Evolutionary conservation across 1,140 invertebrate species (phyloP).

Genomic region (Calosoma granatense): DNA sequence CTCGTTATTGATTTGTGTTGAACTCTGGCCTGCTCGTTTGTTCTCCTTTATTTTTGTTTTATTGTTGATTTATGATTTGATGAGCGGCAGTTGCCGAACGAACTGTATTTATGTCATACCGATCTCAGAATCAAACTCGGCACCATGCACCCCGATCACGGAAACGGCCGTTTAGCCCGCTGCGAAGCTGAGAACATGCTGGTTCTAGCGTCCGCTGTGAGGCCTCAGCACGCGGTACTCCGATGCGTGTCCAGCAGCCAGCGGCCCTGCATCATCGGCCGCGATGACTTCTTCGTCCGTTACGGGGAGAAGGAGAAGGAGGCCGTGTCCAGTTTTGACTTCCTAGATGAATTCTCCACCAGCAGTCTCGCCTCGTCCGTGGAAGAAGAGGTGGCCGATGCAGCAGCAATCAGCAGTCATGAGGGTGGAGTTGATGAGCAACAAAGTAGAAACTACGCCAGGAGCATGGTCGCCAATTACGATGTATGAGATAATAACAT

Average conservation of each 20-base stretch:
- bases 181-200: slow-evolving; percentile 13
- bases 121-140: slow-evolving; percentile 25
- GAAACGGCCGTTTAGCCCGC: slow-evolving; percentile 29
- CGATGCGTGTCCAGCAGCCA: slow-evolving; percentile 30
- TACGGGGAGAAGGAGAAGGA: slow-evolving; percentile 67
- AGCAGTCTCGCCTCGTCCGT: slow-evolving; percentile 38
- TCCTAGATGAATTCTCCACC: slow-evolving; percentile 56
- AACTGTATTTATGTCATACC: slow-evolving; percentile 24
- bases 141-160: slow-evolving; percentile 35
- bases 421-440: no score
- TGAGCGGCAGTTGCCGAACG: slow-evolving; percentile 17
- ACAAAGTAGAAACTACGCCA: no score
- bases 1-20: no score
- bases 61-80: not conserved
- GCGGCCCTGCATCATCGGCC: slow-evolving; percentile 59
- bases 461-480: no score
- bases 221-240: slow-evolving; percentile 43
- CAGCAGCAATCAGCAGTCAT: no score
- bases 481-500: not conserved
- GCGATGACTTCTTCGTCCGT: slow-evolving; percentile 62
- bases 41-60: slow-evolving; percentile 3
- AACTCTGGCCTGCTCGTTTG: not conserved
- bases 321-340: slow-evolving; percentile 68
- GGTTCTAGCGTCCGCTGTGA: slow-evolving; percentile 45
- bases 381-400: slow-evolving; percentile 23